Base-by-base conservation (phyloP, 1,140 invertebrate genomes). In the Maconellicoccus hirsutus region DNA sequence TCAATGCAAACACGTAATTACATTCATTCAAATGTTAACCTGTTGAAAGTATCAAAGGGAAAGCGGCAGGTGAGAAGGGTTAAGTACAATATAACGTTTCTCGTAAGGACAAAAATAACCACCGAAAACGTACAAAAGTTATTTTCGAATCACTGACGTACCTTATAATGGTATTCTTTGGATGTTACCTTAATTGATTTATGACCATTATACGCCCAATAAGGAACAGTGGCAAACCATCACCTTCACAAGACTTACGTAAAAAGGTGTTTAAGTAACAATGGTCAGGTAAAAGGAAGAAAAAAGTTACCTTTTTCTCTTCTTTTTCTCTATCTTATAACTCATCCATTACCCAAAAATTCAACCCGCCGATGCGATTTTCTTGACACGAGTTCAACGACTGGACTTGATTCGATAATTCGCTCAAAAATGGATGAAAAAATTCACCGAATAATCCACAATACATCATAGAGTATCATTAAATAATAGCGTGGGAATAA, bases 401-500 rank as follows among this genome's bases (percentile, higher is more conserved):
- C 29, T 33, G 29, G 3, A 33, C 4, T 3, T 33, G 29, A 12
- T 33, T 33, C 29, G 29, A 33, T 33, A 33, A 6, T 33, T 3
- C 29, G 29, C 12, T n/a, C n/a, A n/a, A n/a, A n/a, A n/a, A 33
- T 33, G 29, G 3, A 33, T 33, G 29, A 3, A 12, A 33, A 33
- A 33, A 33, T 33, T 33, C 12, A 33, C 29, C 29, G 29, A 33
- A 33, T 33, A 33, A 33, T 33, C 29, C 12, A 33, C 4, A 33
- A 33, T 33, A 33, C 29, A 33, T 33, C 29, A 52, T 52, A 52
- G 6, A 16, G 42, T 52, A 52, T 52, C 42, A 52, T 52, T 52
- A 52, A 52, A 52, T 52, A 52, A 52, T 52, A 52, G 42, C 42
- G 42, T 52, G 42, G 42, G 42, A 52, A 52, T 52, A 52, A 52